Evolutionary conservation across 2,797 vertebrate species (phyloP).

Genomic region (Perodicticus potto): DNA sequence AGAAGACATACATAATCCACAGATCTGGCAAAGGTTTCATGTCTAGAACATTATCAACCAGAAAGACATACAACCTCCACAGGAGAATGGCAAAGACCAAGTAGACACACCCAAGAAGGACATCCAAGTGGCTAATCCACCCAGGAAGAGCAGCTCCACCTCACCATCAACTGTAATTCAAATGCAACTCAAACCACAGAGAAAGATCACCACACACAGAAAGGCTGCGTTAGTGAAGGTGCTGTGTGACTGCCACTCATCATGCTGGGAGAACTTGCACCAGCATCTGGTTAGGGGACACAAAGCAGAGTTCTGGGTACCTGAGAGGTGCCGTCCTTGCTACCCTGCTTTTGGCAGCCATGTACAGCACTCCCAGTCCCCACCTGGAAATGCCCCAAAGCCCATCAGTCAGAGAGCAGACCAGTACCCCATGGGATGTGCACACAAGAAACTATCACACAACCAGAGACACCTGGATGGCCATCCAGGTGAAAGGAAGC

Average conservation of each 20-base stretch:
- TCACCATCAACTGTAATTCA: too few relatives aligned
- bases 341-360: neutral
- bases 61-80: neutral
- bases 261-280: neutral
- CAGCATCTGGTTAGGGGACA: too few relatives aligned
- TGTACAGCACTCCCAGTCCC: too few relatives aligned
- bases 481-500: neutral
- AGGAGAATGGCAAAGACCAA: neutral
- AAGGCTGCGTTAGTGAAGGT: neutral
- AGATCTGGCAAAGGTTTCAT: neutral
- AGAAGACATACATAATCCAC: neutral
- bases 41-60: neutral
- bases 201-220: too few relatives aligned
- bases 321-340: neutral
- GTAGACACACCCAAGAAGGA: neutral
- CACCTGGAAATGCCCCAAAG: neutral
- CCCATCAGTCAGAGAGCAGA: too few relatives aligned
- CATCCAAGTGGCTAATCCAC: neutral
- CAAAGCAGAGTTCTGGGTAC: neutral
- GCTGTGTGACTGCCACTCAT: fast-evolving
- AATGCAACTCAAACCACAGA: neutral
- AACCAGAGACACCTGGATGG: neutral
- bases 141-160: neutral
- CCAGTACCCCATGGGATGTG: fast-evolving
- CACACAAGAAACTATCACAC: too few relatives aligned